Conservation (phyloP, 2,113 vertebrate genomes). For the Sakesphorus luctuosus region DNA sequence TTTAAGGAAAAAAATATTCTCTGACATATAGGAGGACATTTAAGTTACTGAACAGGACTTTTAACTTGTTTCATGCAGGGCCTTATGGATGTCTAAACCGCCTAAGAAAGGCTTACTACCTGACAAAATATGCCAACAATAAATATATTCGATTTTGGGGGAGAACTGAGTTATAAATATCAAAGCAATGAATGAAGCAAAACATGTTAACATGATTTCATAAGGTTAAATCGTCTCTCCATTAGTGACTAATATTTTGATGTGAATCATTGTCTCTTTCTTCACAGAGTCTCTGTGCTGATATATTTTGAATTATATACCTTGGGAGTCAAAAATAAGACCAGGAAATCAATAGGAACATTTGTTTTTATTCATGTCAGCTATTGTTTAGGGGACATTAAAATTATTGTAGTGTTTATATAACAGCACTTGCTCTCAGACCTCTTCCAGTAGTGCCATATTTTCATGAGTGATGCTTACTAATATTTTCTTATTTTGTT, state of each 20-base stretch:
- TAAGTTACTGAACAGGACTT: neutral
- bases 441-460: neutral
- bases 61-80: neutral
- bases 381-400: slow-evolving; percentile 5
- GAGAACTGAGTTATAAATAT: neutral
- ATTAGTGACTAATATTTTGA: neutral
- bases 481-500: neutral
- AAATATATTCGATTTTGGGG: neutral
- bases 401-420: slow-evolving; percentile 12
- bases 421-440: neutral
- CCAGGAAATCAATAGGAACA: slow-evolving; percentile 35
- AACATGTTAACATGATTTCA: neutral
- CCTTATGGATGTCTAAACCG: neutral
- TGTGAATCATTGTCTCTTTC: neutral
- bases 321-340: neutral
- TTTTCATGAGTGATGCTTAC: neutral
- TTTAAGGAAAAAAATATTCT: neutral
- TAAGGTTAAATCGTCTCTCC: neutral
- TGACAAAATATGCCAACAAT: neutral
- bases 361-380: slow-evolving; percentile 22
- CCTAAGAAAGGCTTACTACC: neutral
- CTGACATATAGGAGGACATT: neutral
- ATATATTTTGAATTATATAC: slow-evolving; percentile 1
- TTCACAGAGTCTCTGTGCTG: neutral
- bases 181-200: neutral